Evolutionary conservation across 37 sponge, comb jelly and placozoan genomes (phyloP), one percentile per base, ranked within the genome.

Genomic region (Geodia barretti): DNA sequence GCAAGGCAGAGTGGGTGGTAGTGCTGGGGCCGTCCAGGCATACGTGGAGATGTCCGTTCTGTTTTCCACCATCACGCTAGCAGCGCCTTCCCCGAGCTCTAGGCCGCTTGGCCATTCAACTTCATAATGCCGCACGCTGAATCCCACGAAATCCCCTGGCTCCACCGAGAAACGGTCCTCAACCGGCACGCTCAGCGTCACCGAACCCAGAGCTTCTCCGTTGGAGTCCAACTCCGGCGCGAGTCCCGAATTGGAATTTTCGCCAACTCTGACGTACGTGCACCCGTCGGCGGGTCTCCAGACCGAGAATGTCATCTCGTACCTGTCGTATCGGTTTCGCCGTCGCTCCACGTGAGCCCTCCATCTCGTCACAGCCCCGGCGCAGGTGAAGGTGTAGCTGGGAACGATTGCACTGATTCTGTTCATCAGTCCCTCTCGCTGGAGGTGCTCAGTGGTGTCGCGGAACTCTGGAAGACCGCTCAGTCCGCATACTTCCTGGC

Each of bases 331-430:
- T 7, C 7, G 54, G 54, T 47, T 47, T 21, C 69, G 23, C 1
- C 40, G 29, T 36, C 37, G 29, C 1, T 73, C 73, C 24, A 82
- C 65, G 25, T 30, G 37, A 25, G 74, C 64, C n/a, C 64, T 8
- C 82, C 82, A 82, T 41, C 3, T 40, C 23, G 64, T 73, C 1
- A 82, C 29, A 25, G 62, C 32, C 4, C 82, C 82, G 73, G 63
- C 71, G 43, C 82, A 82, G 5, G 21, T 24, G 60, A 82, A 73
- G 64, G 40, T 9, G 32, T 72, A 82, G 33, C 74, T 63, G 25
- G 82, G 34, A 35, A 82, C 63, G 65, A 82, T 61, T 7, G 74
- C 74, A 33, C 63, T 64, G 24, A 36, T 60, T 11, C 65, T 40
- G 60, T 61, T 77, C 1, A 39, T 39, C 5, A 77, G 28, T 7